Conservation (phyloP, 2,888 invertebrate species). For the Amphimallon solstitiale region DNA sequence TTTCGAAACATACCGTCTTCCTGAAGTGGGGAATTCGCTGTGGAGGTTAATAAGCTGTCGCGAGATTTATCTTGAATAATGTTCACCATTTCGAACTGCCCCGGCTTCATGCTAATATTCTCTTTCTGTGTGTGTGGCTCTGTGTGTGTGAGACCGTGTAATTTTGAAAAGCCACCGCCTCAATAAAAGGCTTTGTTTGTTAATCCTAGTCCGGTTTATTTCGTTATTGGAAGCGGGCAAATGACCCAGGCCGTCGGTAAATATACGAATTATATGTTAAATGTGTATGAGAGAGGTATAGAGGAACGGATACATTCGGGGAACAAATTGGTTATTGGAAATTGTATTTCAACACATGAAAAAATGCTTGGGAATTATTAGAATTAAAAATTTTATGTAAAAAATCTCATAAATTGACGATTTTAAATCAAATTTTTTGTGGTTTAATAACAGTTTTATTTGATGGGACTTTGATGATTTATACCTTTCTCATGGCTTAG, state of each 20-base stretch:
- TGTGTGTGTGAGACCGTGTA: constrained; percentile 14
- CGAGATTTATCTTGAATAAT: too few species aligned
- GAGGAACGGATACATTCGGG: background rate
- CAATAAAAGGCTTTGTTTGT: constrained; percentile 29
- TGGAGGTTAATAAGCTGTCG: too few species aligned
- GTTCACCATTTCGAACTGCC: background rate
- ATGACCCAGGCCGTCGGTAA: constrained; percentile 11
- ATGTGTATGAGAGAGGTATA: background rate
- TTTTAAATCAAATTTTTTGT: too few species aligned
- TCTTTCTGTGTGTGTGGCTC: too few species aligned
- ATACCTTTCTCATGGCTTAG: too few species aligned
- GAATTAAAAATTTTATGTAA: too few species aligned
- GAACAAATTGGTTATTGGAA: too few species aligned
- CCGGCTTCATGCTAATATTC: background rate
- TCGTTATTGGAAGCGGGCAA: constrained; percentile 17
- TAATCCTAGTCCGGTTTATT: constrained; percentile 5
- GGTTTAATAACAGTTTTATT: too few species aligned
- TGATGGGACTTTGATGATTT: background rate
- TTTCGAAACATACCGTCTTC: too few species aligned
- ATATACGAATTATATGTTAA: background rate
- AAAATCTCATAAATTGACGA: too few species aligned
- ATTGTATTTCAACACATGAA: too few species aligned
- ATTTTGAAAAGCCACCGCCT: constrained; percentile 13
- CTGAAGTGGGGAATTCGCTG: background rate
- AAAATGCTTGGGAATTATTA: too few species aligned